phyloP scores from a whole-genome alignment of 1,140 invertebrate genomes.

The Nasonia giraulti region DNA sequence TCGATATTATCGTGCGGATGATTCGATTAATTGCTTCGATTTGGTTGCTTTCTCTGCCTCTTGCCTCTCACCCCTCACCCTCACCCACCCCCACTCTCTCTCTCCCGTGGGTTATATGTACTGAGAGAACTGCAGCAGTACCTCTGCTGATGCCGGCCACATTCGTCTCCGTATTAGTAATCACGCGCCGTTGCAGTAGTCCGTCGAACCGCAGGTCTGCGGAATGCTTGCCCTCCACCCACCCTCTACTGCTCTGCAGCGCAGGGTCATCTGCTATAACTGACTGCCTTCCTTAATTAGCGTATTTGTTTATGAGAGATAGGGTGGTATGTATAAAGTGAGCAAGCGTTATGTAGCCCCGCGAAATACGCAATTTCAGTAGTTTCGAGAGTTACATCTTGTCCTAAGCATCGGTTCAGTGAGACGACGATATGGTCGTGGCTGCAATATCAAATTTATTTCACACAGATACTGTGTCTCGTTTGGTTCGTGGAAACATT shows the following conservation, averaged over 20 bases:
- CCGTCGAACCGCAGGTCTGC: constrained; percentile 8
- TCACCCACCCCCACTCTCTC: background rate
- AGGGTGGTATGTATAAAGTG: background rate
- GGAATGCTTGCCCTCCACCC: background rate
- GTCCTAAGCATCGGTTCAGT: no score
- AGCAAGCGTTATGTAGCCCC: background rate
- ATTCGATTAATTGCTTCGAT: constrained; percentile 31
- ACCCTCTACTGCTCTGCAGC: background rate
- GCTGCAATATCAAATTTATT: no score
- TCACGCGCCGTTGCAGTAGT: background rate
- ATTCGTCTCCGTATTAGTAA: constrained; percentile 28
- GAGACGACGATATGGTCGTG: no score
- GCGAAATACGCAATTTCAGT: background rate
- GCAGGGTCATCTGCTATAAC: background rate
- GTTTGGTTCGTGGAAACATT: no score
- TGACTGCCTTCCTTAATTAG: background rate
- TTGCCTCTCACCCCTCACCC: no score
- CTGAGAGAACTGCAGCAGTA: background rate
- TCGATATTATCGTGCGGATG: constrained; percentile 26
- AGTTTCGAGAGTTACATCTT: background rate
- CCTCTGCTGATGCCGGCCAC: no score
- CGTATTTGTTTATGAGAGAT: constrained; percentile 6
- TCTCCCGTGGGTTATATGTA: background rate
- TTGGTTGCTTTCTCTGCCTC: background rate
- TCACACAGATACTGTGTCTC: no score